Evolutionary conservation across 2,797 vertebrate species (phyloP), one percentile per base, ranked within the genome.

Genomic region (Pantherophis vulpinus): DNA sequence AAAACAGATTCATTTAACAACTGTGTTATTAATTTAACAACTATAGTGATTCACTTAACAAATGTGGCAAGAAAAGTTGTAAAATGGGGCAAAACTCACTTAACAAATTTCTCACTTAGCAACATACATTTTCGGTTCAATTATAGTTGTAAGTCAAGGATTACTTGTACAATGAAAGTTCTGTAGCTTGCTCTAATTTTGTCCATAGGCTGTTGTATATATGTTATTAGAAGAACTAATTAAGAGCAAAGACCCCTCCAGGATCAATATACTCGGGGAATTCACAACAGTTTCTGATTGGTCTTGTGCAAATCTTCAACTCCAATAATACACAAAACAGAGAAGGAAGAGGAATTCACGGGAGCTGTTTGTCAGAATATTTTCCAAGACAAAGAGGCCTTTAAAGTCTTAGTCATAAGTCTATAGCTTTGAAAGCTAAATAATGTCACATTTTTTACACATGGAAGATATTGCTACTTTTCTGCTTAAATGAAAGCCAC

Each of bases 201-300:
- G 95, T 97, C 91, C 94, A 94, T 83, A 93, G 96, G 18, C 55
- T 94, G 63, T 93, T 97, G 95, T 94, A 94, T 95, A 61, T 91
- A 83, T 20, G 20, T 51, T 83, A 91, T 93, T 90, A 88, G 83
- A 95, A 90, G 63, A 95, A 96, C 93, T 93, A 95, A 95, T 93
- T 95, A 97, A 94, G 96, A 97, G 83, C 83, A 89, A 95, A 94
- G 88, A 87, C 23, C 37, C 56, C 37, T 94, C 89, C 89, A 86
- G 86, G 56, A 87, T 91, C 18, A 96, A 95, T 88, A 29, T 14
- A 0, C 90, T 61, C 42, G 8, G 9, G 87, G 61, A 94, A 83
- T 59, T 51, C 63, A 86, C 59, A 87, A 37, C 27, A 66, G 8
- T 92, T 90, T 90, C 55, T 0, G 9, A 88, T 94, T 96, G 87